phyloP scores from a whole-genome alignment of 2,888 invertebrate species.

The Bellardia bayeri region DNA sequence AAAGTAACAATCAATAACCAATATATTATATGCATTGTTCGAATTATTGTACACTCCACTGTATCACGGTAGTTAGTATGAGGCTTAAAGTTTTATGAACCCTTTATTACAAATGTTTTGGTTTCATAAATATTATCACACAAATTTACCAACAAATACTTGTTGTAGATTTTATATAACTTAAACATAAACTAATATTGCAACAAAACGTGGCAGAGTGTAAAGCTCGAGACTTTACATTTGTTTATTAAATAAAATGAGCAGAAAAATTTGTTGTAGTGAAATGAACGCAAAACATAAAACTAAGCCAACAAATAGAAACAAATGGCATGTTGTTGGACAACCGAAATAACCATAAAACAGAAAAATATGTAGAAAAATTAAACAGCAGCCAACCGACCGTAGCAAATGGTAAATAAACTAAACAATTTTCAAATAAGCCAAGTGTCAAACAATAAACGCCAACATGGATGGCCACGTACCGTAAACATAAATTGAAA shows the following conservation, averaged over 20 bases:
- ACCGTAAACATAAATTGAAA: conserved; percentile 11
- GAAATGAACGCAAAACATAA: not conserved
- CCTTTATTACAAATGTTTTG: no score
- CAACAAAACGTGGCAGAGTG: not conserved
- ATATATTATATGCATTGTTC: no score
- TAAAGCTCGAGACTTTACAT: conserved; percentile 8
- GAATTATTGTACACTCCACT: no score
- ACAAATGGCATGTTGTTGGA: conserved; percentile 1
- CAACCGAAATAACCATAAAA: not conserved
- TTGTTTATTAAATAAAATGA: conserved; percentile 4
- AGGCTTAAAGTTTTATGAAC: no score
- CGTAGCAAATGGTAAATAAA: conserved; percentile 3
- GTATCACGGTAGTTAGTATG: no score
- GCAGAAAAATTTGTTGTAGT: not conserved
- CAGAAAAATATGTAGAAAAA: not conserved
- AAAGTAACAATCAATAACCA: no score
- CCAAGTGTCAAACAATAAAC: conserved; percentile 32
- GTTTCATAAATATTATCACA: no score
- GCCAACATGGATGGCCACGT: not conserved
- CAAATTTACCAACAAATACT: no score
- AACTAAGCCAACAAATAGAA: not conserved
- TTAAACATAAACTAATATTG: not conserved
- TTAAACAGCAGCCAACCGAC: not conserved
- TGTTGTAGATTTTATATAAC: not conserved
- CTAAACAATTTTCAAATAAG: conserved; percentile 10